phyloP scores from a whole-genome alignment of 2,113 vertebrate species.

The Edolisoma coerulescens region DNA sequence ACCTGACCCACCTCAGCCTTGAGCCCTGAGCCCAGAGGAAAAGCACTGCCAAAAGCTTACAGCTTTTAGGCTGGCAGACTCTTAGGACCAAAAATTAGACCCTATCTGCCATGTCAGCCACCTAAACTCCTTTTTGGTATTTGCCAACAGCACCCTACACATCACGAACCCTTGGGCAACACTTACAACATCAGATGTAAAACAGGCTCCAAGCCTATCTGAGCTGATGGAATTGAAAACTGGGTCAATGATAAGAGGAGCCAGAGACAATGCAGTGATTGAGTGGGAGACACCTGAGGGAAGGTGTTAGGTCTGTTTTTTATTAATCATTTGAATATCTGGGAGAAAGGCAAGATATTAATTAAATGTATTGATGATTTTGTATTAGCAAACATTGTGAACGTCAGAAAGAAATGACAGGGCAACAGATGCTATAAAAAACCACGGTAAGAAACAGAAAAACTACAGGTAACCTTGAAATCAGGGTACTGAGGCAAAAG shows the following conservation, averaged over 20 bases:
- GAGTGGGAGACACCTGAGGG: neutral
- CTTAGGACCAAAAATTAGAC: neutral
- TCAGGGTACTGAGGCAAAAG: neutral
- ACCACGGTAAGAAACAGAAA: neutral
- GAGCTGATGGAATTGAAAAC: neutral
- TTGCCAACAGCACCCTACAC: neutral
- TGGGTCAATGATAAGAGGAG: neutral
- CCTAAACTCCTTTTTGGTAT: neutral
- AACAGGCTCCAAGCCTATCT: neutral
- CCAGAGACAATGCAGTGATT: neutral
- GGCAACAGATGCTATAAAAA: neutral
- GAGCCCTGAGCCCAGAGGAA: neutral
- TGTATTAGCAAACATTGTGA: neutral
- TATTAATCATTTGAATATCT: slow-evolving; percentile 26
- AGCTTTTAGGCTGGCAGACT: neutral
- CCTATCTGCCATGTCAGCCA: neutral
- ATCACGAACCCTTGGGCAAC: neutral
- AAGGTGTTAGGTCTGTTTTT: neutral
- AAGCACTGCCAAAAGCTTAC: neutral
- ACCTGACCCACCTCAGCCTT: neutral
- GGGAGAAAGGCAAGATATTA: neutral
- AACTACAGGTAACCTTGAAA: neutral
- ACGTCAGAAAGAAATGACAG: neutral
- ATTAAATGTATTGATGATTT: neutral
- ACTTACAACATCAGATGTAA: fast-evolving